Evolutionary conservation across 2,113 vertebrate genomes (phyloP).

Genomic region (Trochalopteron elliotii): DNA sequence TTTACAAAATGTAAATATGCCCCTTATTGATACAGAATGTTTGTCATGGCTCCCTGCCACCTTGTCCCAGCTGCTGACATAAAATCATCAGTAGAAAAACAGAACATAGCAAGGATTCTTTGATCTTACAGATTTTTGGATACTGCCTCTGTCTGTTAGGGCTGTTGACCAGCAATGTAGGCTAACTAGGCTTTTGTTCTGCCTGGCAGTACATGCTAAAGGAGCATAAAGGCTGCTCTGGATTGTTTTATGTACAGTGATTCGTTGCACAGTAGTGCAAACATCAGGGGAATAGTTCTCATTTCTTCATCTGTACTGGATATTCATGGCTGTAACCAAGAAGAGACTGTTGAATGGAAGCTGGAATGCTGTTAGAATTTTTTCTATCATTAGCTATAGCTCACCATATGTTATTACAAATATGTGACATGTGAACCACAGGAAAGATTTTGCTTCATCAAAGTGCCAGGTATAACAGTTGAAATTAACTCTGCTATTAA

Average conservation of each 20-base stretch:
- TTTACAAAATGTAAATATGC: constrained; percentile 4
- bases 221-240: not conserved
- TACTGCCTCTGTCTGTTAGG: not conserved
- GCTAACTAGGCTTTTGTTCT: not conserved
- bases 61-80: not conserved
- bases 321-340: not conserved
- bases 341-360: not conserved
- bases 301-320: not conserved
- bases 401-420: not conserved
- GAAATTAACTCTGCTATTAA: not conserved
- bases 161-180: not conserved
- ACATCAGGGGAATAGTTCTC: not conserved
- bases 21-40: not conserved
- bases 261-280: not conserved
- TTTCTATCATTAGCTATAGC: not conserved
- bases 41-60: constrained; percentile 17
- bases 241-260: not conserved
- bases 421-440: accelerated
- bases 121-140: not conserved
- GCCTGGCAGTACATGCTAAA: not conserved
- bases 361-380: not conserved
- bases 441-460: not conserved
- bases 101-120: not conserved
- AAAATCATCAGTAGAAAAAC: not conserved
- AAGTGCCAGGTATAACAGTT: not conserved